Evolutionary conservation across 2,113 vertebrate species (phyloP).

Genomic region (Otocyon megalotis): DNA sequence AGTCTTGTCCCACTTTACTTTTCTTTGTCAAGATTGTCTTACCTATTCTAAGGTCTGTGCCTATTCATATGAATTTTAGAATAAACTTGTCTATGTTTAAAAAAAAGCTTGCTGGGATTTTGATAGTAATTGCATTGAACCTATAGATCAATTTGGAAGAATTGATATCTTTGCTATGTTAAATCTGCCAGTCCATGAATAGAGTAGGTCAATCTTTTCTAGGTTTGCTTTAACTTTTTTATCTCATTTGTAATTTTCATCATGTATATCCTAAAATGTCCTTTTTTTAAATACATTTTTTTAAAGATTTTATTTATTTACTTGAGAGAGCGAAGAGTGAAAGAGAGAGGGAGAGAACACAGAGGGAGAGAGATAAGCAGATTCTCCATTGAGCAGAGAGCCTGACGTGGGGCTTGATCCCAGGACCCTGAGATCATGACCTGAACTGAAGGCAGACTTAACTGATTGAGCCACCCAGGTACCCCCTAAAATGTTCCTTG

Average conservation of each 20-base stretch:
- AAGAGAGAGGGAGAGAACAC: neutral
- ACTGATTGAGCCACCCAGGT: neutral
- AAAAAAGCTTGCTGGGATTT: neutral
- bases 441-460: neutral
- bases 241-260: neutral
- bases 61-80: neutral
- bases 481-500: neutral
- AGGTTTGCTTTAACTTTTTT: neutral
- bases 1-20: neutral
- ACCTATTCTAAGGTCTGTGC: neutral
- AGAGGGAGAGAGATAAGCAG: neutral
- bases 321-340: neutral
- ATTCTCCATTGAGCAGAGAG: neutral
- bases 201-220: neutral
- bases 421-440: neutral
- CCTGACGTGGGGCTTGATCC: neutral
- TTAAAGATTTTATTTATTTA: neutral
- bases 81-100: neutral
- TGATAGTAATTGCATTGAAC: neutral
- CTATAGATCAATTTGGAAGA: neutral
- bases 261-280: neutral
- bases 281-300: neutral
- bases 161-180: neutral
- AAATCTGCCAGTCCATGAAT: neutral
- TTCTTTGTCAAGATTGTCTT: neutral